These are phyloP conservation scores for Cepaea hortensis DNA, from an alignment of 2,888 invertebrate species.

Conservation along the genomic window DNA sequence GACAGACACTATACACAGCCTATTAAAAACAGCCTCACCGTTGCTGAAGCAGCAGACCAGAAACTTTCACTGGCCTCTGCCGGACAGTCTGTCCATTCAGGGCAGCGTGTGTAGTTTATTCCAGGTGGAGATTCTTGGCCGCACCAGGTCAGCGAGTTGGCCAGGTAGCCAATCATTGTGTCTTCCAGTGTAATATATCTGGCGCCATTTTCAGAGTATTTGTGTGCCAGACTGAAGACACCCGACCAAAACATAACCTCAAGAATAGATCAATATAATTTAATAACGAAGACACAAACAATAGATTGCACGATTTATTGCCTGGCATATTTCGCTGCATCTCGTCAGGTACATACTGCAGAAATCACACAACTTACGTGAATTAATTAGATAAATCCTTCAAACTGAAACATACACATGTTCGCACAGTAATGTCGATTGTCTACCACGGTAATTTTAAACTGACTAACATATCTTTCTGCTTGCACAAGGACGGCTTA, in stretches of 20 bases:
- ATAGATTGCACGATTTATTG: too few species aligned
- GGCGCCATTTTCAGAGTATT: conserved; percentile 55
- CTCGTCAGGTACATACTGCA: too few species aligned
- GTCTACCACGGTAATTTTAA: too few species aligned
- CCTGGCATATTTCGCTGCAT: too few species aligned
- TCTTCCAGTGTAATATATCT: conserved; percentile 62
- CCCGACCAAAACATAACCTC: conserved; percentile 64
- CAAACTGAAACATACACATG: too few species aligned
- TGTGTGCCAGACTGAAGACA: conserved; percentile 58
- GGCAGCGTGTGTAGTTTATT: conserved; percentile 57
- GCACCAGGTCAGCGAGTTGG: conserved; percentile 62
- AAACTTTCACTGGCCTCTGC: conserved; percentile 57
- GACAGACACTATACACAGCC: too few species aligned
- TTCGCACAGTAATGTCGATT: too few species aligned
- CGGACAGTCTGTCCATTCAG: conserved; percentile 57
- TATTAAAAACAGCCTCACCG: background rate
- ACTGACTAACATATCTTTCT: too few species aligned
- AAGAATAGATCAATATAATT: background rate
- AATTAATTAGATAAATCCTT: too few species aligned
- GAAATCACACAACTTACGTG: too few species aligned
- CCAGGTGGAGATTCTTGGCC: conserved; percentile 57
- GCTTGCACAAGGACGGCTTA: too few species aligned
- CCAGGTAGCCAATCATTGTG: conserved; percentile 62
- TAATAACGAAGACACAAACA: too few species aligned
- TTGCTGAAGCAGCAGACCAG: conserved; percentile 63